These are phyloP conservation scores for Eunapius fragilis DNA, from an alignment of 37 sponge, comb jelly and placozoan species.

Conservation along the genomic window DNA sequence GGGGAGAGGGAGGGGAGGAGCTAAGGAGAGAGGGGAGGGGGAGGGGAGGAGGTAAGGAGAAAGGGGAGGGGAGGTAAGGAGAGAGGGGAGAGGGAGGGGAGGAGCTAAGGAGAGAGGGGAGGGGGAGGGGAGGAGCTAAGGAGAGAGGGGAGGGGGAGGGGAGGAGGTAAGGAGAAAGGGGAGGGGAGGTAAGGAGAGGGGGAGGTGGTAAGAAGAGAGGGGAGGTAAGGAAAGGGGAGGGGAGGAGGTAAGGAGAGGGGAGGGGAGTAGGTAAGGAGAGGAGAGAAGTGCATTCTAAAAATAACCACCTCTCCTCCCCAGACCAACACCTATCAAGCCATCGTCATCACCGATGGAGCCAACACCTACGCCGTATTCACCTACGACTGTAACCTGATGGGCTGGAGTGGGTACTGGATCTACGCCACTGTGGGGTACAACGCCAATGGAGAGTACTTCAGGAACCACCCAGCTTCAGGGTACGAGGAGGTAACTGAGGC, in stretches of 20 bases:
- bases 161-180: too few species aligned
- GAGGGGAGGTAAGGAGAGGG: too few species aligned
- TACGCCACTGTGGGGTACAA: constrained; percentile 53
- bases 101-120: too few species aligned
- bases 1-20: too few species aligned
- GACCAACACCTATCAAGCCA: constrained; percentile 67
- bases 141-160: neutral
- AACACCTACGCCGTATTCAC: constrained; percentile 70
- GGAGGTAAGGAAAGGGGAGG: neutral
- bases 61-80: too few species aligned
- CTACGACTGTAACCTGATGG: constrained; percentile 66
- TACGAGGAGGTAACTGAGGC: neutral
- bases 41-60: neutral
- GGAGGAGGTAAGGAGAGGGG: too few species aligned
- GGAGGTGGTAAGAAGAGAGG: too few species aligned
- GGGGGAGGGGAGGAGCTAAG: too few species aligned
- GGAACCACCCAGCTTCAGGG: constrained; percentile 38
- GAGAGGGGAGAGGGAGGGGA: too few species aligned
- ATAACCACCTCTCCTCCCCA: neutral
- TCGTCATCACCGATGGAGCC: constrained; percentile 63
- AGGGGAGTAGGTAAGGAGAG: too few species aligned
- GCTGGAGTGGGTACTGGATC: constrained; percentile 47
- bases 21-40: too few species aligned
- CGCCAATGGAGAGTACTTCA: constrained; percentile 34
- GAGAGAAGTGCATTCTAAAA: too few species aligned